A percentile compares a stretch with the other conserved stretches of the same genome.
Evolutionary conservation across 2,888 invertebrate species (phyloP).

Genomic region (Sarcophaga caerulescens): DNA sequence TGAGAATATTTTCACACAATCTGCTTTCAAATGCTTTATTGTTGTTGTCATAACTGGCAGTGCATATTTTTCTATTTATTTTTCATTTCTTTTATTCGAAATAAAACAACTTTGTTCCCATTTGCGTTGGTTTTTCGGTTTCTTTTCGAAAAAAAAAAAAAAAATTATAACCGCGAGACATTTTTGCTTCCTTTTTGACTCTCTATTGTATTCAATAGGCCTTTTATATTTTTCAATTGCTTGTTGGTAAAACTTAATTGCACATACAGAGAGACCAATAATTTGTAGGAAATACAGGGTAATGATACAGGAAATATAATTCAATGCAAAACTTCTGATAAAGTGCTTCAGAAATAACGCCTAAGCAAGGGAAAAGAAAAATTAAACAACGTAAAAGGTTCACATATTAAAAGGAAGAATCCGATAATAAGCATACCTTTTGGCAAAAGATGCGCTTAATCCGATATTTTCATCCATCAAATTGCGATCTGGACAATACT

Average conservation of each 20-base stretch:
- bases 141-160: slow-evolving; percentile 32
- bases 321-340: no score
- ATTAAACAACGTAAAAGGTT: no score
- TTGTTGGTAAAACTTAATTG: slow-evolving; percentile 14
- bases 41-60: slow-evolving; percentile 30
- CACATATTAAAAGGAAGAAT: no score
- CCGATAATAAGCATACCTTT: no score
- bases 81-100: neutral
- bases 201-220: slow-evolving; percentile 19
- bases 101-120: slow-evolving; percentile 45
- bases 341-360: no score
- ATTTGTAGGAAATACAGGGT: slow-evolving; percentile 31
- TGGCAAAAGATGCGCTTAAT: no score
- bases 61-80: slow-evolving; percentile 24
- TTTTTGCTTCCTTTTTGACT: slow-evolving; percentile 44
- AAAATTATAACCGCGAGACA: slow-evolving; percentile 47
- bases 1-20: slow-evolving; percentile 56
- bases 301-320: neutral
- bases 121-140: slow-evolving; percentile 36
- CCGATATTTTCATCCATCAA: no score
- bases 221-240: slow-evolving; percentile 47
- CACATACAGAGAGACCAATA: slow-evolving; percentile 11
- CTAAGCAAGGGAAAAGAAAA: no score
- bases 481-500: no score
- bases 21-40: slow-evolving; percentile 43